Evolutionary conservation across 2,888 invertebrate species (phyloP), one percentile per base, ranked within the genome.

Genomic region (Drosophila recens): DNA sequence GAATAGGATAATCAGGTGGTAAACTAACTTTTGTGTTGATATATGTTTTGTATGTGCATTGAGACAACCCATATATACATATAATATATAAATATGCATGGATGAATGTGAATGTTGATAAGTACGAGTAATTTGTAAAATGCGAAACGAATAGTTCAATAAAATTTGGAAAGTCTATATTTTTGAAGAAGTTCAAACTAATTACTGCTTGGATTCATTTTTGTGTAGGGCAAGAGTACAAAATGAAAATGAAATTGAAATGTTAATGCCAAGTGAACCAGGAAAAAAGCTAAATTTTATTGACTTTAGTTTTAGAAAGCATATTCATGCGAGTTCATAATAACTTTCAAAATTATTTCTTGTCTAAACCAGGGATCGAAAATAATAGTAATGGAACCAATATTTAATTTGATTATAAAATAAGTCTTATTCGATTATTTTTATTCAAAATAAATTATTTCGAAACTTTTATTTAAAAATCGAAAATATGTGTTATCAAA

Each of bases 1-100:
- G 74, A 66, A 59, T 77, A 73, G 49, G 33, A 73, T 69, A 57
- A 62, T 77, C 63, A 78, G 68, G 69, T 80, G 80, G 51, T 78
- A 61, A 80, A 72, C 68, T 72, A 65, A 63, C 59, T 64, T 72
- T 73, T 75, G 74, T 87, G 79, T 82, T 76, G 70, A 72, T 71
- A 69, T 51, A 42, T 70, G 69, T 80, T 86, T 88, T 86, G 67
- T 89, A 86, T 72, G 65, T 68, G 66, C 80, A 63, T 42, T 66
- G 69, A 68, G 42, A 49, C 34, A 38, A 49, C 51, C 52, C 38
- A 40, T 62, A 49, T 15, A 40, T 23, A n/a, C 3, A 15, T 38
- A 23, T n/a, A n/a, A n/a, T n/a, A n/a, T 40, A n/a, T 3, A 23
- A 49, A 54, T 48, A 48, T 63, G 46, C 68, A 62, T 36, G 36